Conservation (phyloP, 2,888 invertebrate species). For the Helleia helle region DNA sequence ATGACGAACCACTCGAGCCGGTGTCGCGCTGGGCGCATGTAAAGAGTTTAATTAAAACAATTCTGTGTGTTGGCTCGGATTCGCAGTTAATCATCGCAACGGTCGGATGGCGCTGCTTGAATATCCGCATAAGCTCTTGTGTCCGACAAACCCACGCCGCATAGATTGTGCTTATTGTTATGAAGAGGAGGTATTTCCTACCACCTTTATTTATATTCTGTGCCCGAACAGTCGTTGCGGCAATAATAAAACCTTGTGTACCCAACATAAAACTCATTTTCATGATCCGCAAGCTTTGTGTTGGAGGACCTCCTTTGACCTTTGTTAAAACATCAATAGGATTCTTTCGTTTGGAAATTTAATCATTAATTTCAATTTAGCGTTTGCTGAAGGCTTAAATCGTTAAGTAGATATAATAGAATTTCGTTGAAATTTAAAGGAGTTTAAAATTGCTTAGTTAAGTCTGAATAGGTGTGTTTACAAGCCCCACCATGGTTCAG, state of each 20-base stretch:
- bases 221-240: background rate
- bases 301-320: constrained; percentile 14
- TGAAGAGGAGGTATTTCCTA: constrained; percentile 32
- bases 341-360: constrained; percentile 46
- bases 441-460: background rate
- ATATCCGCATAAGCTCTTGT: constrained; percentile 28
- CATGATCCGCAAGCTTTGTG: background rate
- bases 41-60: constrained; percentile 4
- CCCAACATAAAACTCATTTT: constrained; percentile 8
- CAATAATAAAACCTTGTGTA: constrained; percentile 2
- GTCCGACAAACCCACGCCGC: constrained; percentile 42
- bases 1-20: constrained; percentile 3
- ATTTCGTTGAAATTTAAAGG: background rate
- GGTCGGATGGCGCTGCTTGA: constrained; percentile 21
- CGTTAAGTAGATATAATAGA: background rate
- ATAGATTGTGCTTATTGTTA: constrained; percentile 52
- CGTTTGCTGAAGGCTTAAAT: background rate
- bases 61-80: constrained; percentile 2
- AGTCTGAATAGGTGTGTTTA: background rate
- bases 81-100: constrained; percentile 25
- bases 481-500: too few species aligned
- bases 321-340: constrained; percentile 31
- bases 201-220: constrained; percentile 29
- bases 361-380: constrained; percentile 31
- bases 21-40: constrained; percentile 4